Evolutionary conservation across 2,888 invertebrate genomes (phyloP).

Genomic region (Monopis laevigella): DNA sequence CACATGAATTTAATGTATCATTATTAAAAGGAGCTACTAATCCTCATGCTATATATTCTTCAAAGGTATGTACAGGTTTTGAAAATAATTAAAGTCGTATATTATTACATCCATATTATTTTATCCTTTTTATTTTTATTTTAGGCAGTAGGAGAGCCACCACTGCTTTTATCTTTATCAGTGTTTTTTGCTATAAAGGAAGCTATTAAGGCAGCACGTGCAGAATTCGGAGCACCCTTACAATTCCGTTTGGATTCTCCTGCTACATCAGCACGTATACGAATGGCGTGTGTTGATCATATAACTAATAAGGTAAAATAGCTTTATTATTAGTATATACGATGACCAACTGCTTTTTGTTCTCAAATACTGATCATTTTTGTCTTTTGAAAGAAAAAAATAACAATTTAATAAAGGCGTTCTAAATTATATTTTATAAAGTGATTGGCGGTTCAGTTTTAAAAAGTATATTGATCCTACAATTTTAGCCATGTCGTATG

Average conservation of each 20-base stretch:
- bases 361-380: too few relatives aligned
- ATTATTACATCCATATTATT: background rate
- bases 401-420: too few relatives aligned
- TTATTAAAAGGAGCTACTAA: constrained; percentile 81
- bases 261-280: constrained; percentile 80
- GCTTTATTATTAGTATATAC: too few relatives aligned
- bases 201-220: constrained; percentile 76
- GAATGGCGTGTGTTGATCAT: constrained; percentile 80
- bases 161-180: constrained; percentile 81
- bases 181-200: constrained; percentile 82
- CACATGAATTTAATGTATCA: constrained; percentile 83
- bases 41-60: constrained; percentile 84
- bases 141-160: constrained; percentile 89
- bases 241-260: constrained; percentile 74
- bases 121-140: constrained; percentile 19
- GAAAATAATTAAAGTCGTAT: background rate
- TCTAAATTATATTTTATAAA: too few relatives aligned
- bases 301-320: constrained; percentile 72
- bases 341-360: too few relatives aligned
- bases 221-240: constrained; percentile 64
- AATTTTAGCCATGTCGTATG: too few relatives aligned
- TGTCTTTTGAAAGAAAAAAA: too few relatives aligned
- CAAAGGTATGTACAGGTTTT: constrained; percentile 77
- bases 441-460: too few relatives aligned
- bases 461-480: too few relatives aligned